Base-by-base conservation (phyloP, 2,797 vertebrate genomes). In the Merluccius polli region DNA sequence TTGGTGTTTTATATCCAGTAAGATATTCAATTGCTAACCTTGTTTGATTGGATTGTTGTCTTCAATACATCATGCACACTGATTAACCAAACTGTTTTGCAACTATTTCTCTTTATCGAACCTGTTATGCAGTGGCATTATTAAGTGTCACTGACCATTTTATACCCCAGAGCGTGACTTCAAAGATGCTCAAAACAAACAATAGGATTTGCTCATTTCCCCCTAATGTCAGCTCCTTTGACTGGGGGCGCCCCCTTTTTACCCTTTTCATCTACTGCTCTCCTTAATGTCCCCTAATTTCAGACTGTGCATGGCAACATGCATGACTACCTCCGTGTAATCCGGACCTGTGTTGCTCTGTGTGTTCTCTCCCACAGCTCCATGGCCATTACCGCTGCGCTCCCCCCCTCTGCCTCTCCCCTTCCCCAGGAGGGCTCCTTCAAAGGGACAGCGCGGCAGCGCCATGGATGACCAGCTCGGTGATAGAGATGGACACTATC, bases 301-400 rank as follows among this genome's bases (percentile, higher is more conserved):
- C 75, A 81, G 81, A 85, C 85, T 80, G 79, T 72, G 76, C 73
- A 36, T 30, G 83, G 81, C 79, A 71, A 69, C 79, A 82, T 74
- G 87, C 90, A 78, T 92, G 89, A 90, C 80, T 87, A 70, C 78
- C 84, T 84, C 82, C 27, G 32, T 79, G 76, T 91, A 91, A 93
- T 91, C 81, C 85, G 35, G 33, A 84, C 79, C 80, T 84, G 27
- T 90, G 84, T 78, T 90, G 82, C 88, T 90, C 59, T 88, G 83
- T 88, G 76, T 91, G 78, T 59, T 81, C 82, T 77, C 52, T 59
- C n/a, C 73, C 76, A 76, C 38, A 93, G 92, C 75, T 82, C 82
- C 82, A 87, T 87, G 82, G 82, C 78, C 82, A 9, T 75, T 27
- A 13, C 71, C 27, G 16, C 69, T 79, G 59, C 2, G n/a, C 24